phyloP scores from a whole-genome alignment of 2,113 vertebrate species.

The Toxotes chatareus region DNA sequence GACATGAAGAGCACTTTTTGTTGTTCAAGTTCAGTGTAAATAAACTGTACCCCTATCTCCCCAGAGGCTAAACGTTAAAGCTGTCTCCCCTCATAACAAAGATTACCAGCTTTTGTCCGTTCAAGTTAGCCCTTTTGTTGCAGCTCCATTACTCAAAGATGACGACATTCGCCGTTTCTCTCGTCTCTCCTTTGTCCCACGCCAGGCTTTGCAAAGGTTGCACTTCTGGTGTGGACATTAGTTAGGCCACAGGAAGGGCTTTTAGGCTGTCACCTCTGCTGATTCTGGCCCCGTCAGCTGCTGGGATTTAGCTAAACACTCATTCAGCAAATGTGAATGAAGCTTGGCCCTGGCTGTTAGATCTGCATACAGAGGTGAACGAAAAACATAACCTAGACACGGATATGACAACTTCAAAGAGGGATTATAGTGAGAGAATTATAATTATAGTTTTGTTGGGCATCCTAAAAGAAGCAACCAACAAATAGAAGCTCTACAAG shows the following conservation, averaged over 20 bases:
- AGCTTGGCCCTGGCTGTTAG: conserved; percentile 30
- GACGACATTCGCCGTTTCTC: conserved; percentile 68
- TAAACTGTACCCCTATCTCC: conserved; percentile 19
- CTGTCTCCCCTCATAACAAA: conserved; percentile 59
- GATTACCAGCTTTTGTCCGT: conserved; percentile 73
- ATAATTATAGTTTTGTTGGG: no score
- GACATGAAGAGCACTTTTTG: background rate
- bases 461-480: no score
- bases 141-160: conserved; percentile 76
- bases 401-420: background rate
- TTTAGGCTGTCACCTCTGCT: conserved; percentile 68
- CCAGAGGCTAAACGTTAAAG: conserved; percentile 40
- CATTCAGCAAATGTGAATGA: conserved; percentile 85
- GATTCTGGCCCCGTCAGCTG: conserved; percentile 72
- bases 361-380: conserved; percentile 35
- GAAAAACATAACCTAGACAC: conserved; percentile 37
- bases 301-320: conserved; percentile 82
- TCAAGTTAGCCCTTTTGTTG: conserved; percentile 71
- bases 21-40: conserved; percentile 8
- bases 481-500: background rate
- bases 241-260: conserved; percentile 78
- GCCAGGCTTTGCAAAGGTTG: conserved; percentile 76
- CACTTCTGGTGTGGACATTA: conserved; percentile 81
- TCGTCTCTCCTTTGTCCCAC: conserved; percentile 64
- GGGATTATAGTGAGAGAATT: background rate